A percentile compares a stretch with the other conserved stretches of the same genome.
phyloP scores from a whole-genome alignment of 2,113 vertebrate species.

The Odontophorus gujanensis region DNA sequence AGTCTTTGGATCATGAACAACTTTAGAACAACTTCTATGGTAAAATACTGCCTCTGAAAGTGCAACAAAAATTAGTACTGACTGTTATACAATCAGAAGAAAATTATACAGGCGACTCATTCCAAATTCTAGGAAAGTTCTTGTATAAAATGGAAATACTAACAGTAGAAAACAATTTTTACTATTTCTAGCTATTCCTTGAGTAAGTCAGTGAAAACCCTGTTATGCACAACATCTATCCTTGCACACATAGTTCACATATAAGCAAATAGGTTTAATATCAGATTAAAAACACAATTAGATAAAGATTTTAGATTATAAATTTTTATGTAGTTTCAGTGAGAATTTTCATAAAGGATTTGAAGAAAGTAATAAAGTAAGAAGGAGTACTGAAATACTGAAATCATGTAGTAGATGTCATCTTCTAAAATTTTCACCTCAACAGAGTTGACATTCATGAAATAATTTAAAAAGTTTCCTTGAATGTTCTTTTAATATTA shows the following conservation, averaged over 20 bases:
- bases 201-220: background rate
- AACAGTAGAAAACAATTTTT: background rate
- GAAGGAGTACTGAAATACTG: background rate
- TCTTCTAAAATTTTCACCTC: background rate
- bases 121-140: background rate
- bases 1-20: background rate
- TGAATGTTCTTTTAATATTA: conserved; percentile 4
- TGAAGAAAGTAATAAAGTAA: background rate
- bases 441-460: background rate
- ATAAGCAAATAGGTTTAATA: background rate
- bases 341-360: background rate
- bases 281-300: background rate
- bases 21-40: background rate
- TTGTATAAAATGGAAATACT: background rate
- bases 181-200: background rate
- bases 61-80: background rate
- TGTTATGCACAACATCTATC: background rate
- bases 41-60: background rate
- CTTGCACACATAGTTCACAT: background rate
- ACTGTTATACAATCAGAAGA: background rate
- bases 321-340: background rate
- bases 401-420: background rate
- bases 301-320: background rate
- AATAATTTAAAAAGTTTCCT: background rate
- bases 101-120: background rate